Conservation (phyloP, 2,113 vertebrate genomes). For the Aegithalos caudatus region DNA sequence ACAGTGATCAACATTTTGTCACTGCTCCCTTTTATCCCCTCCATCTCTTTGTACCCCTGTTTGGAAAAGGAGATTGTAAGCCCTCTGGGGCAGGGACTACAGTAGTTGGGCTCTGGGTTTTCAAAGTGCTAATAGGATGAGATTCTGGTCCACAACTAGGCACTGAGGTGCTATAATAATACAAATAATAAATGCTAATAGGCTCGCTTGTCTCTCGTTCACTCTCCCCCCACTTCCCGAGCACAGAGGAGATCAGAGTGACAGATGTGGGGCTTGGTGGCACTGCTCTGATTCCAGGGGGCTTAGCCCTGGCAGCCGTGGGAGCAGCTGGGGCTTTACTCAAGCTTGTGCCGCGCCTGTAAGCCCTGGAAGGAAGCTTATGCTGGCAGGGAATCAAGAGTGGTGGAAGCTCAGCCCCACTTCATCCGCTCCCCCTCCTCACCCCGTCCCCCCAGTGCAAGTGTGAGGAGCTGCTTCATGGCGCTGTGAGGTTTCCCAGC, state of each 20-base stretch:
- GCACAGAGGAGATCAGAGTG: neutral
- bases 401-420: neutral
- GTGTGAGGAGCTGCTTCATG: neutral
- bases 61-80: constrained; percentile 21
- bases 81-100: constrained; percentile 7
- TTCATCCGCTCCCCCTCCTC: neutral
- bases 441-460: rapidly evolving
- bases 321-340: constrained; percentile 5
- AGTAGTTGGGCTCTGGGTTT: neutral
- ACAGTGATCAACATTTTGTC: neutral
- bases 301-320: neutral
- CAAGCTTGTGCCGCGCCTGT: neutral
- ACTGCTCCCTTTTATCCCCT: neutral
- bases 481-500: neutral
- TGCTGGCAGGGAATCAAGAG: neutral
- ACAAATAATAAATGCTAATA: constrained; percentile 52
- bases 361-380: constrained; percentile 41
- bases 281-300: neutral
- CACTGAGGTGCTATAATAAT: constrained; percentile 42
- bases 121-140: constrained; percentile 13
- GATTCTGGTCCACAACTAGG: constrained; percentile 3
- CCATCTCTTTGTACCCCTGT: neutral
- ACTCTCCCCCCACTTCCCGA: neutral
- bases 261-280: neutral
- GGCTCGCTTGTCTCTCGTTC: neutral